A percentile compares a stretch with the other conserved stretches of the same genome.
Evolutionary conservation across 23 tunicate genomes (phyloP).

Genomic region (Trididemnum miniatum): DNA sequence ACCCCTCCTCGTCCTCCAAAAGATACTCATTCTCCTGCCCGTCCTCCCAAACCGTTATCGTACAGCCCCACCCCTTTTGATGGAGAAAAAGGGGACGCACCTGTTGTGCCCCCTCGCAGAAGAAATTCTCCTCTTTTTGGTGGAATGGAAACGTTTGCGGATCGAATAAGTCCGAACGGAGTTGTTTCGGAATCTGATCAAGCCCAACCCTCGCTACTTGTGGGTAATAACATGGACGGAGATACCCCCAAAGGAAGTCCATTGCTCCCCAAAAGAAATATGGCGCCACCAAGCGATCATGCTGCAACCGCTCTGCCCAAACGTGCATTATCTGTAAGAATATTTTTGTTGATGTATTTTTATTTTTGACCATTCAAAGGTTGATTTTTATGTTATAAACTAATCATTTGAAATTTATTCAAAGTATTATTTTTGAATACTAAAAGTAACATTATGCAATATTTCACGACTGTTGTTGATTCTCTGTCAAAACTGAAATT

Average conservation of each 20-base stretch:
- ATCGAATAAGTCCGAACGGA: not conserved
- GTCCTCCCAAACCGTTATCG: slow-evolving; percentile 62
- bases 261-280: not conserved
- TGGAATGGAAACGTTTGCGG: not conserved
- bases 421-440: too few species aligned
- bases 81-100: slow-evolving; percentile 54
- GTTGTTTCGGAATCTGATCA: not conserved
- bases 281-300: not conserved
- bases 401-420: too few species aligned
- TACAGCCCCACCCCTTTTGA: slow-evolving; percentile 14
- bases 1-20: slow-evolving; percentile 58
- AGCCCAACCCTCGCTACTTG: not conserved
- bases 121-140: slow-evolving; percentile 56
- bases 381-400: too few species aligned
- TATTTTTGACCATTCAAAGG: not conserved
- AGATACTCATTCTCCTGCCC: slow-evolving; percentile 34
- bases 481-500: too few species aligned
- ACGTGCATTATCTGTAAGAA: not conserved
- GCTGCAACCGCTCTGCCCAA: not conserved
- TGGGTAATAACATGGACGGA: slow-evolving; percentile 12
- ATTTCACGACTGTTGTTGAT: too few species aligned
- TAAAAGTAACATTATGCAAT: too few species aligned
- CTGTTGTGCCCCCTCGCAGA: slow-evolving; percentile 94
- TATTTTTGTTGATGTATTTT: not conserved
- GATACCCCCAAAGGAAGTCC: slow-evolving; percentile 85